phyloP scores from a whole-genome alignment of 2,888 invertebrate species.

The Dorcus parallelipipedus region DNA sequence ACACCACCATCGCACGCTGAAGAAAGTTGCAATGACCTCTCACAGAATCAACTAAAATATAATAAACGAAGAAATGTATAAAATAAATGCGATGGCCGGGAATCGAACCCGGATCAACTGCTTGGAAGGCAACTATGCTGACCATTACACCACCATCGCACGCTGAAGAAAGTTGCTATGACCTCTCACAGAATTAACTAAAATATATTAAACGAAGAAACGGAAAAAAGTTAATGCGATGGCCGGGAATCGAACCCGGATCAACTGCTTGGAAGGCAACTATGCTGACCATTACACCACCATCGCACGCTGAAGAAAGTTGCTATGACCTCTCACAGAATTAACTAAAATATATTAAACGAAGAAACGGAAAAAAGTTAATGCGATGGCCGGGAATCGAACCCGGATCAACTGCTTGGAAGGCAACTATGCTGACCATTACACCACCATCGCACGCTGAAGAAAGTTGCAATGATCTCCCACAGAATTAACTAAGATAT shows the following conservation, averaged over 20 bases:
- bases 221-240: constrained; percentile 26
- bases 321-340: too few species aligned
- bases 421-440: constrained; percentile 51
- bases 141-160: constrained; percentile 43
- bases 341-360: too few species aligned
- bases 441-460: constrained; percentile 32
- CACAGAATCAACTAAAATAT: too few species aligned
- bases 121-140: constrained; percentile 52
- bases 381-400: constrained; percentile 48
- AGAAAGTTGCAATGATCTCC: too few species aligned
- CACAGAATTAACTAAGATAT: too few species aligned
- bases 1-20: constrained; percentile 32
- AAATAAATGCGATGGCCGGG: constrained; percentile 41
- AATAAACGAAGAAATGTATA: too few species aligned
- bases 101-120: constrained; percentile 52
- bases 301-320: constrained; percentile 1
- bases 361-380: too few species aligned
- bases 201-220: too few species aligned
- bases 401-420: constrained; percentile 52
- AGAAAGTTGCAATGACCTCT: too few species aligned
- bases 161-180: too few species aligned
- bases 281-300: constrained; percentile 49
- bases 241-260: constrained; percentile 52
- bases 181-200: too few species aligned
- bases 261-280: constrained; percentile 52